phyloP scores from a whole-genome alignment of 92 coral and sea anemone species.

The Epizoanthus rinbou region DNA sequence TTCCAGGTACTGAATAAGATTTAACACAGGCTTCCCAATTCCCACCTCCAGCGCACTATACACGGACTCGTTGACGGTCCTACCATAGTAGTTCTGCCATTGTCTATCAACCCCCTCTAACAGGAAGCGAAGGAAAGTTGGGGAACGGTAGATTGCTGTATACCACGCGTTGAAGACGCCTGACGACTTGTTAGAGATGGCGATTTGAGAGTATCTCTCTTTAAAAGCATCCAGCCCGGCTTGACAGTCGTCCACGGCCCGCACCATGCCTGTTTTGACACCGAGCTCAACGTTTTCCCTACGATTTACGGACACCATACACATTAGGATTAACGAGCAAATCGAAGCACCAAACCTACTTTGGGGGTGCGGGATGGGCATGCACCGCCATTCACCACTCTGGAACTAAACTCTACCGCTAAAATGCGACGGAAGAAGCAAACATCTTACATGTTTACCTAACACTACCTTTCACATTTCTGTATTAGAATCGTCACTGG shows the following conservation, averaged over 20 bases:
- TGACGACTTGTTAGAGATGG: slow-evolving; percentile 52
- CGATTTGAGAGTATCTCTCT: slow-evolving; percentile 47
- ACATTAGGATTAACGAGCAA: too few relatives aligned
- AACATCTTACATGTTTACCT: too few relatives aligned
- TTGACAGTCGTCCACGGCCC: slow-evolving; percentile 80
- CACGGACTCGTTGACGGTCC: slow-evolving; percentile 56
- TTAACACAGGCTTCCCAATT: slow-evolving; percentile 79
- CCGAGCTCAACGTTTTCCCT: slow-evolving; percentile 88
- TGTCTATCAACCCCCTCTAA: slow-evolving; percentile 52
- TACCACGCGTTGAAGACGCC: slow-evolving; percentile 78
- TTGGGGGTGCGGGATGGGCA: too few relatives aligned
- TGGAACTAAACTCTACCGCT: too few relatives aligned
- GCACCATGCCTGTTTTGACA: slow-evolving; percentile 87
- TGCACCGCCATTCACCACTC: too few relatives aligned
- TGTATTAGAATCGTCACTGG: too few relatives aligned
- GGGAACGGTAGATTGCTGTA: slow-evolving; percentile 41
- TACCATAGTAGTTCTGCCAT: slow-evolving; percentile 66
- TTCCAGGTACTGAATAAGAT: slow-evolving; percentile 78
- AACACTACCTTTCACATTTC: too few relatives aligned
- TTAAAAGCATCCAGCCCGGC: slow-evolving; percentile 90
- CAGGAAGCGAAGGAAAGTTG: slow-evolving; percentile 51
- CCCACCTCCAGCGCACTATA: slow-evolving; percentile 72
- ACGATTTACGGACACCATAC: background rate
- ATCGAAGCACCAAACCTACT: too few relatives aligned
- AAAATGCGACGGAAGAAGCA: too few relatives aligned